Evolutionary conservation across 2,113 vertebrate genomes (phyloP), one percentile per base, ranked within the genome.

Genomic region (Benitochromis conjunctus): DNA sequence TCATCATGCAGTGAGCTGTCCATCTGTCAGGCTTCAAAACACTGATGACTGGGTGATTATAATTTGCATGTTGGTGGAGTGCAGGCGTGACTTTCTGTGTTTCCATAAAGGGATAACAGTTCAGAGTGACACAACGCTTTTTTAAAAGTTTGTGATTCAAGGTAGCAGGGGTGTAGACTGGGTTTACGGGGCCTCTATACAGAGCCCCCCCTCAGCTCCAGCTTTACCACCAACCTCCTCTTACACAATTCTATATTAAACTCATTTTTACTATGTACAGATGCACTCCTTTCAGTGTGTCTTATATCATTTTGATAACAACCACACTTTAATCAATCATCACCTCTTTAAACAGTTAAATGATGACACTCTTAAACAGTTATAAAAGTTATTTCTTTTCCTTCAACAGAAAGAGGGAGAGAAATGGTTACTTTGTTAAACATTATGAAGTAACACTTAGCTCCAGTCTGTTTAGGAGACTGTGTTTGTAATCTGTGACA

Each of bases 1-100:
- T 88, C 88, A 91, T 92, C 83, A 86, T 88, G 89, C 84, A 83
- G 79, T 62, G 74, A 76, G 85, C 53, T n/a, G 53, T n/a, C 36
- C 53, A 41, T 53, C 36, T 21, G 46, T 82, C 86, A 77, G 88
- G 48, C 71, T 53, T 83, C 54, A 48, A 16, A 82, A 43, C 38
- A 26, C 60, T 16, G 29, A 48, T 62, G 56, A 36, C 83, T 55
- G 86, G 36, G 62, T 84, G 77, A 18, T 79, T 18, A 74, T 77
- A 53, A 71, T 53, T 53, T 71, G 74, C 86, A 58, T 58, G 56
- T 46, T 57, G 55, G 19, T 54, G 85, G 58, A 81, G 88, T 82
- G 74, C 69, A 54, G 77, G 31, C 38, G 36, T 55, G 54, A 66
- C 53, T 78, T n/a, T 84, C 21, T 19, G 53, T 31, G 36, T 57